phyloP scores from a whole-genome alignment of 1,140 invertebrate species.

The Drosophila santomea region DNA sequence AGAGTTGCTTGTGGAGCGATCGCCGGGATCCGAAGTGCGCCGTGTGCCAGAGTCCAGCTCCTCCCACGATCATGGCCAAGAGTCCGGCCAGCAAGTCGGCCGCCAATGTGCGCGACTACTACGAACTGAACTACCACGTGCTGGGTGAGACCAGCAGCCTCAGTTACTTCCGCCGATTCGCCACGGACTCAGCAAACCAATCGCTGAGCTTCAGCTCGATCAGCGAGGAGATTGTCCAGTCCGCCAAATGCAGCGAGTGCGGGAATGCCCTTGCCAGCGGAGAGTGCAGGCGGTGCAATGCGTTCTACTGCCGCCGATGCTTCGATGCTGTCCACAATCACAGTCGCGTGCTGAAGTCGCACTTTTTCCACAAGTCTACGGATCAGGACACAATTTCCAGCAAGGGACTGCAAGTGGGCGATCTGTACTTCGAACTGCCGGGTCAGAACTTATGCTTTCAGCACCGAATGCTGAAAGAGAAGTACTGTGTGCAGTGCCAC shows the following conservation, averaged over 20 bases:
- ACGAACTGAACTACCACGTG: slow-evolving; percentile 69
- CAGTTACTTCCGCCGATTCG: slow-evolving; percentile 19
- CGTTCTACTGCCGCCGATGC: slow-evolving; percentile 61
- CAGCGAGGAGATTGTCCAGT: slow-evolving; percentile 11
- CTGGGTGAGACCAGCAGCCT: slow-evolving; percentile 49
- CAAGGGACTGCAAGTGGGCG: slow-evolving; percentile 27
- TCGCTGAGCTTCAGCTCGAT: slow-evolving; percentile 8
- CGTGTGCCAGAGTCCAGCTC: slow-evolving; percentile 43
- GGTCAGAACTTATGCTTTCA: too few relatives aligned
- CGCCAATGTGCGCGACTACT: slow-evolving; percentile 47
- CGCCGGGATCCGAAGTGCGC: slow-evolving; percentile 50
- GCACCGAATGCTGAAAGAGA: slow-evolving; percentile 18
- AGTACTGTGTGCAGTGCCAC: slow-evolving; percentile 44
- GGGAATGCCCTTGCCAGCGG: slow-evolving; percentile 19
- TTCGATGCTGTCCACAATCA: slow-evolving; percentile 62
- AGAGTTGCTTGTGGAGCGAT: slow-evolving; percentile 57
- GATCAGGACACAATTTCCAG: not conserved
- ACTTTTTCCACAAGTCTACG: slow-evolving; percentile 21
- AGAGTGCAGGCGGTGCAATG: slow-evolving; percentile 64
- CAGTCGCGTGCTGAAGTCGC: slow-evolving; percentile 64
- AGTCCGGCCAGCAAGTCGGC: slow-evolving; percentile 5
- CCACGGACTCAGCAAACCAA: slow-evolving; percentile 34
- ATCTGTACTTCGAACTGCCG: slow-evolving; percentile 41
- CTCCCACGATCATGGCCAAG: slow-evolving; percentile 35
- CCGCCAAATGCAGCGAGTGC: slow-evolving; percentile 67